These are phyloP conservation scores for Sphaerophoria rueppellii DNA, from an alignment of 2,888 invertebrate genomes.

Conservation along the genomic window DNA sequence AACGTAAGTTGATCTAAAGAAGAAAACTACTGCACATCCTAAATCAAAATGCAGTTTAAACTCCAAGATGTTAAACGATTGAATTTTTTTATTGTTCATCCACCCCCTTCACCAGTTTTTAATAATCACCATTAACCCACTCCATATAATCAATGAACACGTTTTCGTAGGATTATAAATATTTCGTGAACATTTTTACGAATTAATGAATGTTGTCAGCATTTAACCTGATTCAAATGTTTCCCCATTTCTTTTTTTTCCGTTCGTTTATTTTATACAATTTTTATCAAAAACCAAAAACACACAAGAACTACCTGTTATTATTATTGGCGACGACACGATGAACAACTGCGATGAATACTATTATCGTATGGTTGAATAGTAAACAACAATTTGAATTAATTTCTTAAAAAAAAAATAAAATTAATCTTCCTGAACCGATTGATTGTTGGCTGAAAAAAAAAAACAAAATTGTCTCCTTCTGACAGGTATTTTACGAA, in stretches of 20 bases:
- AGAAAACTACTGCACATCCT: conserved; percentile 57
- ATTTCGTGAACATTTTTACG: conserved; percentile 54
- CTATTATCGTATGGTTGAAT: conserved; percentile 65
- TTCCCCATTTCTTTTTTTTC: conserved; percentile 30
- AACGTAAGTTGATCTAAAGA: conserved; percentile 60
- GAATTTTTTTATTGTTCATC: conserved; percentile 23
- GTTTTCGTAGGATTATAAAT: conserved; percentile 50
- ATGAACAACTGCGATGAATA: conserved; percentile 65
- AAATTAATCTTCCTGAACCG: conserved; percentile 10
- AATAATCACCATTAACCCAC: conserved; percentile 32
- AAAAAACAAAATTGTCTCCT: conserved; percentile 21
- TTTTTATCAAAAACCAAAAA: conserved; percentile 31
- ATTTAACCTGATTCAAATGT: conserved; percentile 38
- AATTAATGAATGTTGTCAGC: conserved; percentile 64
- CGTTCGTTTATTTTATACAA: conserved; percentile 36
- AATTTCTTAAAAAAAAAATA: not conserved
- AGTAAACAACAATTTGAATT: conserved; percentile 20
- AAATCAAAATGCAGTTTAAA: conserved; percentile 65
- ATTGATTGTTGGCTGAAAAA: conserved; percentile 42
- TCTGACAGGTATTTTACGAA: conserved; percentile 47
- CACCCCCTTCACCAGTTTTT: conserved; percentile 26
- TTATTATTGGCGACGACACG: conserved; percentile 64
- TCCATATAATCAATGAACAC: conserved; percentile 35
- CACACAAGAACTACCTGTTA: conserved; percentile 56
- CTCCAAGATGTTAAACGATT: conserved; percentile 28